A percentile compares a stretch with the other conserved stretches of the same genome.
Evolutionary conservation across 2,888 invertebrate species (phyloP).

Genomic region (Agapetus fuscipes): DNA sequence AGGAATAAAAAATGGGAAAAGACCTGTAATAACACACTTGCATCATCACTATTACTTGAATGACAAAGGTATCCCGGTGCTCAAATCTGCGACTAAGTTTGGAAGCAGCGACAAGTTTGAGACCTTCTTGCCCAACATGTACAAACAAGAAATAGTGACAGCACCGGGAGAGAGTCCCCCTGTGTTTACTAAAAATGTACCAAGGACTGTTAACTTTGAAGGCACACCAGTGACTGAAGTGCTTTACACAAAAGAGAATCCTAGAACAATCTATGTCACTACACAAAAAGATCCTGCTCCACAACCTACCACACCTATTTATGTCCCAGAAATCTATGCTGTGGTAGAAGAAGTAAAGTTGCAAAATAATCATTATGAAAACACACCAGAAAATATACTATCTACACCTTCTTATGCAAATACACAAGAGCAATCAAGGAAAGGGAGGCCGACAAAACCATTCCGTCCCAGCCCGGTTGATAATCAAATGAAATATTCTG

Average conservation of each 20-base stretch:
- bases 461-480: conserved; percentile 29
- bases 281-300: too few species aligned
- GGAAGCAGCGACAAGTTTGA: too few species aligned
- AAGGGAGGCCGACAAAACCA: conserved; percentile 29
- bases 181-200: not conserved
- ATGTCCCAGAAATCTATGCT: not conserved
- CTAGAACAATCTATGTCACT: too few species aligned
- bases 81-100: conserved; percentile 9
- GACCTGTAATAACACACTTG: conserved; percentile 27
- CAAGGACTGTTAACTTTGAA: not conserved
- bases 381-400: too few species aligned
- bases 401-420: conserved; percentile 17
- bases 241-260: conserved; percentile 14
- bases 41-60: conserved; percentile 35
- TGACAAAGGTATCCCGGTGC: conserved; percentile 19
- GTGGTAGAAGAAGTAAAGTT: not conserved
- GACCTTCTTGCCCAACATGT: conserved; percentile 5
- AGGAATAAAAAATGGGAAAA: conserved; percentile 2
- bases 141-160: not conserved
- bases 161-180: not conserved
- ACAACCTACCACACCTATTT: not conserved
- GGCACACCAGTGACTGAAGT: not conserved
- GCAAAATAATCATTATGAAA: not conserved
- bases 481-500: conserved; percentile 33
- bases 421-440: conserved; percentile 19